Evolutionary conservation across 2,888 invertebrate genomes (phyloP).

Genomic region (Melieria crassipennis): DNA sequence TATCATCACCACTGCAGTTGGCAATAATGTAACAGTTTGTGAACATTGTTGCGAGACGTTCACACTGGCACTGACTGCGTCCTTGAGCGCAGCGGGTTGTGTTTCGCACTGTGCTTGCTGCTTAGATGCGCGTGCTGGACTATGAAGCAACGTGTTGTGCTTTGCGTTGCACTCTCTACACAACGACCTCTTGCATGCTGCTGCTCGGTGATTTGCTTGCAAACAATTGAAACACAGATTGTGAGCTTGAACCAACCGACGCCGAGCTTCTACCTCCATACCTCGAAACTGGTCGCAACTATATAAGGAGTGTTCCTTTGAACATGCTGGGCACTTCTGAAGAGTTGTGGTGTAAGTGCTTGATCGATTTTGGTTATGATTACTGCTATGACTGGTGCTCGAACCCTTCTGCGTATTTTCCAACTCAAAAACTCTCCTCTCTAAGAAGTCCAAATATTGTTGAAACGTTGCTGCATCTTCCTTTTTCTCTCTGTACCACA

Average conservation of each 20-base stretch:
- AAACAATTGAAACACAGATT: constrained; percentile 7
- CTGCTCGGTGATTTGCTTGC: constrained; percentile 25
- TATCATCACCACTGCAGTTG: constrained; percentile 32
- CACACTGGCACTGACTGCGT: constrained; percentile 4
- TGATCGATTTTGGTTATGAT: background rate
- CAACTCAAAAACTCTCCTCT: constrained; percentile 30
- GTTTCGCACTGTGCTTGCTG: constrained; percentile 7
- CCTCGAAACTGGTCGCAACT: constrained; percentile 26
- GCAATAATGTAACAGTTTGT: constrained; percentile 19
- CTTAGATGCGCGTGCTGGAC: background rate
- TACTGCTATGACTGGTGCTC: background rate
- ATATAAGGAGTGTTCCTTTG: constrained; percentile 26
- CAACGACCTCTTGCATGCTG: constrained; percentile 23
- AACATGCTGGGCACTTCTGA: constrained; percentile 26
- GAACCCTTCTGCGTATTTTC: constrained; percentile 23
- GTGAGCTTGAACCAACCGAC: background rate
- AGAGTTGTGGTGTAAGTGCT: constrained; percentile 14
- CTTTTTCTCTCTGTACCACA: constrained; percentile 34
- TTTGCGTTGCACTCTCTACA: constrained; percentile 26
- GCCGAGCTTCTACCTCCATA: constrained; percentile 6
- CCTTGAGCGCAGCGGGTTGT: background rate
- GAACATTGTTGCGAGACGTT: constrained; percentile 18
- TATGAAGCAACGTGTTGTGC: constrained; percentile 37
- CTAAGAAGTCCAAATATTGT: constrained; percentile 34
- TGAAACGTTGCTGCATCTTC: constrained; percentile 18